Base-by-base conservation (phyloP, 2,888 invertebrate species). In the Dicyrtoma fusca region DNA sequence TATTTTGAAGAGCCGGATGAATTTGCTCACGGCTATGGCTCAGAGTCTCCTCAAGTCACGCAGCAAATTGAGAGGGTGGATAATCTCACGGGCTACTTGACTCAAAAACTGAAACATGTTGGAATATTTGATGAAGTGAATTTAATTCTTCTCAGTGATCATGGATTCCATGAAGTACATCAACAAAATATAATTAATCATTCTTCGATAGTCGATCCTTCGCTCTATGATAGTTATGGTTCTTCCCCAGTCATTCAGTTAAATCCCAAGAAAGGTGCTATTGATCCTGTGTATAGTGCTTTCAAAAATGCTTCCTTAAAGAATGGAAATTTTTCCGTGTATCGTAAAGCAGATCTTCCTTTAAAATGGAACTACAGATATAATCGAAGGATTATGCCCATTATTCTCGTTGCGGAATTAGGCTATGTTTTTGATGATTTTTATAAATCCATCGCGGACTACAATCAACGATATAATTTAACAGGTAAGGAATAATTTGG, bases 1-100 rank as follows among this genome's bases (percentile, higher is more conserved):
- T 91, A 91, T 81, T 87, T 89, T 80, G 88, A 90, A 79, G 88
- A 91, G 80, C 91, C 91, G 0, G 92, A 91, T 83, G 83, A 83
- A 13, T 74, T 79, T 72, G 89, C 88, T 0, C 91, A 92, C 82
- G 82, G 81, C 0, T 86, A 84, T 81, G 91, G 89, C 0, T 87
- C 88, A 5, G 84, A 88, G 49, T 83, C 84, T 21, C 74, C 77
- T 1, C 80, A 83, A 64, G 83, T 85, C 62, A 84, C 68, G 1
- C 14, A 59, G 13, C 69, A 75, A 13, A 77, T 82, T 17, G 64
- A 68, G 25, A 62, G 51, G n/a, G 74, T 81, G 8, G 79, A 80
- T 59, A 84, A 85, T 75, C 82, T 88, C 5, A 87, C 88, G 0
- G 85, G 85, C 65, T 89, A 90, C 75, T 72, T 84, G 81, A 86